Evolutionary conservation across 2,113 vertebrate species (phyloP).

Genomic region (Proterorhinus semilunaris): DNA sequence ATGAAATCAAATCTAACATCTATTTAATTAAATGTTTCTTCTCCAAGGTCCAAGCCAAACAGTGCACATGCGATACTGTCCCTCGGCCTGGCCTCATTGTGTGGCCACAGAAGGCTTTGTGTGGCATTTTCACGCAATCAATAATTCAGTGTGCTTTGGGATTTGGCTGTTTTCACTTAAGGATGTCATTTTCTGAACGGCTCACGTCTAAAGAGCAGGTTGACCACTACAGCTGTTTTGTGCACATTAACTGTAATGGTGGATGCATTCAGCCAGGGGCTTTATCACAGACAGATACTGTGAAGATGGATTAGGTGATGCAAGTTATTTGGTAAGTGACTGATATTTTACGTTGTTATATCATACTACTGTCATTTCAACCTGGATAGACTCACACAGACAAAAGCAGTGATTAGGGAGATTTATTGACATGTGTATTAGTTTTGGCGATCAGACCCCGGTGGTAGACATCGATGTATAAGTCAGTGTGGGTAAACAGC

Average conservation of each 20-base stretch:
- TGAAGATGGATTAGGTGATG: not conserved
- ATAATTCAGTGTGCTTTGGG: constrained; percentile 54
- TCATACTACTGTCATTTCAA: no score
- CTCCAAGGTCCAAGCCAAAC: constrained; percentile 12
- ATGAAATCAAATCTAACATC: constrained; percentile 34
- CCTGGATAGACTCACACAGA: no score
- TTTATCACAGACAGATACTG: not conserved
- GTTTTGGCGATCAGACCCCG: no score
- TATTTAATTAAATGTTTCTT: constrained; percentile 33
- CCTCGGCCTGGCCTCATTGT: constrained; percentile 13
- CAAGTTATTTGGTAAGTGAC: no score
- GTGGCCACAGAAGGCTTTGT: constrained; percentile 38
- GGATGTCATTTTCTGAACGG: constrained; percentile 28
- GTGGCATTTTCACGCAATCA: constrained; percentile 55
- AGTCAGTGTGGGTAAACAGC: no score
- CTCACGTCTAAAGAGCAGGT: constrained; percentile 13
- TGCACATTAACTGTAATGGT: not conserved
- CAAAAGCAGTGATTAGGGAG: no score
- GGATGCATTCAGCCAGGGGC: not conserved
- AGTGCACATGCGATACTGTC: constrained; percentile 10
- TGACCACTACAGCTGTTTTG: constrained; percentile 7
- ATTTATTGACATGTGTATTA: no score
- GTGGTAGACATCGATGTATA: no score
- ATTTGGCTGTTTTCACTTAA: constrained; percentile 56
- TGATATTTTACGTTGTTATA: no score